Evolutionary conservation across 2,797 vertebrate species (phyloP).

Genomic region (Glyptemys insculpta): DNA sequence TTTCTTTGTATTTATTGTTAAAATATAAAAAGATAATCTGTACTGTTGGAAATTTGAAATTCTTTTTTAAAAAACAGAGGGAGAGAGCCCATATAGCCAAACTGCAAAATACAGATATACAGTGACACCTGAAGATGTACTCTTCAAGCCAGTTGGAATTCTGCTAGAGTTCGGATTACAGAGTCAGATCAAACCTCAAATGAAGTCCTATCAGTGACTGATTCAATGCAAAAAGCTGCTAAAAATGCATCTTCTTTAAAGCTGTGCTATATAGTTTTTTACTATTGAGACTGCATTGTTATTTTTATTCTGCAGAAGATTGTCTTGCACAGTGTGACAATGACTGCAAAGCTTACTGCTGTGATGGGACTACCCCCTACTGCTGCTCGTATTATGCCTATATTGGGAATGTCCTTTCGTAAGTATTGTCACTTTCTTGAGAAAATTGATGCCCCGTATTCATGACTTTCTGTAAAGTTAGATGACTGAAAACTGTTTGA

Average conservation of each 20-base stretch:
- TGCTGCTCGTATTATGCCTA: conserved; percentile 96
- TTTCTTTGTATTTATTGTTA: neutral
- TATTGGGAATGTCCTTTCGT: conserved; percentile 93
- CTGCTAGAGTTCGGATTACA: conserved; percentile 6
- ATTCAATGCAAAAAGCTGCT: conserved; percentile 18
- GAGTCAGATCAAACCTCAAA: neutral
- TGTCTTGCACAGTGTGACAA: conserved; percentile 89
- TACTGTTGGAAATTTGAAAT: neutral
- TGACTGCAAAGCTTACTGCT: conserved; percentile 93
- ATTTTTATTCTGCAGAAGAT: conserved; percentile 82
- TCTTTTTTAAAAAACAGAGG: neutral
- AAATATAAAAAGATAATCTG: neutral
- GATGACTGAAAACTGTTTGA: neutral
- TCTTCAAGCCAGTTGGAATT: neutral
- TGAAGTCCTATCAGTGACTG: neutral
- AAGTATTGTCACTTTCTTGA: conserved; percentile 75
- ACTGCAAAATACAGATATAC: neutral
- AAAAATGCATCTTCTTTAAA: conserved; percentile 38
- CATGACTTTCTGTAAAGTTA: neutral
- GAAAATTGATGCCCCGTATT: neutral
- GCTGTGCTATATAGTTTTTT: conserved; percentile 11
- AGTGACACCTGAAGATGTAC: neutral
- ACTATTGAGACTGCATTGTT: conserved; percentile 31
- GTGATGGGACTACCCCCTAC: conserved; percentile 89
- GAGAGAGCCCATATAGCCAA: neutral